phyloP scores from a whole-genome alignment of 2,113 vertebrate genomes.

The Alethe castanea region DNA sequence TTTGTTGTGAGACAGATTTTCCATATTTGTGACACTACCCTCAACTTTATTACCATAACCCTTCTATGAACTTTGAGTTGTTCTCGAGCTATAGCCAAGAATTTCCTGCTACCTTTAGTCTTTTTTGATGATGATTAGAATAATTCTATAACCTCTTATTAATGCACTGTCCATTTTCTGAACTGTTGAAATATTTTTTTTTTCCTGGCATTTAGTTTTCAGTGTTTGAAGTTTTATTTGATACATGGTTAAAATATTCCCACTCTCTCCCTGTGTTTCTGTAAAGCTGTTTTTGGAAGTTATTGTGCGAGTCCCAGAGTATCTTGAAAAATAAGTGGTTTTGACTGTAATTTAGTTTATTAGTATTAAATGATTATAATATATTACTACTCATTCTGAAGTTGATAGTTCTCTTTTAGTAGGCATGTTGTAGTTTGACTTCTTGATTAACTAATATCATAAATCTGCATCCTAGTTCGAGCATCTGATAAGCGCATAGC shows the following conservation, averaged over 20 bases:
- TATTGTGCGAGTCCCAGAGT: not conserved
- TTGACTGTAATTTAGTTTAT: not conserved
- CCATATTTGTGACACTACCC: not conserved
- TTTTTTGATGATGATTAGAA: not conserved
- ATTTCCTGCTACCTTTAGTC: not conserved
- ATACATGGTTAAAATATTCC: not conserved
- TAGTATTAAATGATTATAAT: not conserved
- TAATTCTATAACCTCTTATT: not conserved
- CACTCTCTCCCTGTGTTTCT: not conserved
- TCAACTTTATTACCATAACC: not conserved
- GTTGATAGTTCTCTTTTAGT: not conserved
- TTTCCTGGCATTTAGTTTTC: not conserved
- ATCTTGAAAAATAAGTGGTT: not conserved
- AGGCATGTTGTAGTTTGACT: not conserved
- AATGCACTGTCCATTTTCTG: not conserved
- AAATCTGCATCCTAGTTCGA: conserved; percentile 75
- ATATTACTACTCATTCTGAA: not conserved
- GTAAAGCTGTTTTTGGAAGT: not conserved
- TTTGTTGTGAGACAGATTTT: not conserved
- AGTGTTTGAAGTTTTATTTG: not conserved
- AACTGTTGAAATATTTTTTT: not conserved
- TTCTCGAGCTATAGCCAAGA: not conserved
- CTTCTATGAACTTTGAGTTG: not conserved
- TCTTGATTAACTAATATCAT: not conserved
- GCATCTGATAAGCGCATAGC: conserved; percentile 93